Base-by-base conservation (phyloP, 2,888 invertebrate genomes). In the Xylota segnis region DNA sequence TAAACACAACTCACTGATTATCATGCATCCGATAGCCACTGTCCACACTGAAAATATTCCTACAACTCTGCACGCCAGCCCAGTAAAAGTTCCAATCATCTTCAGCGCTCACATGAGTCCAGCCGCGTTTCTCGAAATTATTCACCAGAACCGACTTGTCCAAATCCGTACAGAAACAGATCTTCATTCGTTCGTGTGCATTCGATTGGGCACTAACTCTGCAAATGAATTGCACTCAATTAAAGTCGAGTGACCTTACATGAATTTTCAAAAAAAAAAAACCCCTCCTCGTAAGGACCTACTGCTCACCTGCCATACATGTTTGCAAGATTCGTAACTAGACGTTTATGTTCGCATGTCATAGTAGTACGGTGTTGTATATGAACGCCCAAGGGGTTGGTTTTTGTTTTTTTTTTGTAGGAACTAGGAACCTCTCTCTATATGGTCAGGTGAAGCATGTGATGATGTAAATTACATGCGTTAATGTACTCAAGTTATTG, bases 11-110 rank as follows among this genome's bases (percentile, higher is more conserved):
- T 94, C 92, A 96, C 96, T 98, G 98, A 93, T 97, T 96, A 92
- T 98, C 98, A 89, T 95, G 95, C 95, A 98, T 96, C 89, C 98
- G 94, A 92, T 97, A 98, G 10, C 98, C 97, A 90, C 95, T 96
- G 90, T 98, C 98, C 12, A 97, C 96, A 90, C 97, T 97, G 91
- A 98, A 98, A 83, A 98, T 95, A 89, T 95, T 97, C 77, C 98
- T 94, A 89, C 98, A 97, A n/a, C 97, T 98, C 90, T 96, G 95
- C 1, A 98, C 97, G 77, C 96, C 96, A 3, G 98, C 97, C 98
- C 98, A 98, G 91, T 98, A 98, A 90, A 98, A 96, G 91, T 98
- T 98, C 98, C 98, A 98, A 89, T 98, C 97, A 90, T 98, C 98
- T 88, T 98, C 97, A 0, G 97, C 95, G 0, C 95, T 95, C 0